Percentiles rank a stretch among this genome's conserved stretches.
phyloP scores from a whole-genome alignment of 1,140 invertebrate species.

The Euura lappo region DNA sequence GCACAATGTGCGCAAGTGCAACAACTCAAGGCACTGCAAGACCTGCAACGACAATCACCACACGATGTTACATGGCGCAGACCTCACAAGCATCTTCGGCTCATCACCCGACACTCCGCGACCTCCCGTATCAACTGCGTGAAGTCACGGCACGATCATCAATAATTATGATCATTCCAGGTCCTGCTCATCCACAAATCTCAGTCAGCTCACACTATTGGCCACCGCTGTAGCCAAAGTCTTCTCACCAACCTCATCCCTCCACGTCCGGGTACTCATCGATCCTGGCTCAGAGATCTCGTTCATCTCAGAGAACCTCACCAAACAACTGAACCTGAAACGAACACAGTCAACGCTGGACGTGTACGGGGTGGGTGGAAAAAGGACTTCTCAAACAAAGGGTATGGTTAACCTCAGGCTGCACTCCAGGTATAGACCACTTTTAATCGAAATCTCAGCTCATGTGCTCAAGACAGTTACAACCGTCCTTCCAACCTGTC shows the following conservation, averaged over 20 bases:
- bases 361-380: neutral
- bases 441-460: neutral
- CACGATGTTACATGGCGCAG: slow-evolving; percentile 3
- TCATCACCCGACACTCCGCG: neutral
- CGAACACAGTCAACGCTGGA: neutral
- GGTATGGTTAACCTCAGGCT: slow-evolving; percentile 1
- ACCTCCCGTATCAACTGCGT: neutral
- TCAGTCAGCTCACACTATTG: neutral
- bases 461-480: slow-evolving; percentile 15
- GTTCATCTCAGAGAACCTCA: slow-evolving; percentile 19
- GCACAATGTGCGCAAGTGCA: neutral
- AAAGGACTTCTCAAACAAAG: slow-evolving; percentile 14
- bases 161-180: neutral
- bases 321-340: neutral
- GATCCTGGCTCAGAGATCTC: slow-evolving; percentile 24
- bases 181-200: neutral
- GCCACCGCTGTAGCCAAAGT: neutral
- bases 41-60: neutral
- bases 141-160: neutral
- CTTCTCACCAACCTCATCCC: neutral
- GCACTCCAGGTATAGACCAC: neutral
- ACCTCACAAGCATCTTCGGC: neutral
- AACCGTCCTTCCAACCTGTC: slow-evolving; percentile 7
- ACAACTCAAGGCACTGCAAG: neutral
- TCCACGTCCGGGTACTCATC: slow-evolving; percentile 19